Base-by-base conservation (phyloP, 2,888 invertebrate species). In the Thereva nobilitata region DNA sequence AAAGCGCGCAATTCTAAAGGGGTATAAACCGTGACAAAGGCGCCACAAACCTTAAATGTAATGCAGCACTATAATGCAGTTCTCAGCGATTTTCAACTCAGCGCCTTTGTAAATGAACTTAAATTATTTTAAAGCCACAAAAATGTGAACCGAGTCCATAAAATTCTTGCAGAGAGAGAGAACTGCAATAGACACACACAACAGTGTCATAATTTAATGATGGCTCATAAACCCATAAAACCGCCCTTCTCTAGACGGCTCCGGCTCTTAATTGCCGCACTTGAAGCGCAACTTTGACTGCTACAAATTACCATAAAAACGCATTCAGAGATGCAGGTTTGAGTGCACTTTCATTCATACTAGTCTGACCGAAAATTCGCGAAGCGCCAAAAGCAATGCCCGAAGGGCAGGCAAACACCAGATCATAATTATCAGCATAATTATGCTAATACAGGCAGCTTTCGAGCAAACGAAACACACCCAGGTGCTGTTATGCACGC, bases 251-350 rank as follows among this genome's bases (percentile, higher is more conserved):
- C 10, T 47, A 12, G 37, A 49, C 38, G 47, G 10, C 49, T 5
- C 37, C 49, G 45, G 59, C n/a, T 38, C 10, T 59, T 49, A 12
- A n/a, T 10, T 10, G 34, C 35, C 59, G 59, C 34, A 47, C 12
- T 59, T 47, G 47, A 59, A 59, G 10, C 47, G 6, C 5, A 45
- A 10, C 59, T 59, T 59, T 59, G 40, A 37, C 9, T 23, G 23
- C 37, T n/a, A 34, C 4, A 59, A 59, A 59, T 59, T 59, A 59
- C 37, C 59, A 59, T 59, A 47, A 47, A 59, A 59, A 47, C 49
- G 49, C 38, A 38, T 38, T 37, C 47, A 23, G 49, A 35, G 23
- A 23, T 23, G 23, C 23, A 47, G 47, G 40, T 45, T 45, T 12
- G 38, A 10, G 49, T 10, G 34, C 41, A n/a, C 49, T 38, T 59